Evolutionary conservation across 1,140 invertebrate genomes (phyloP).

Genomic region (Geopemphigus sp.): DNA sequence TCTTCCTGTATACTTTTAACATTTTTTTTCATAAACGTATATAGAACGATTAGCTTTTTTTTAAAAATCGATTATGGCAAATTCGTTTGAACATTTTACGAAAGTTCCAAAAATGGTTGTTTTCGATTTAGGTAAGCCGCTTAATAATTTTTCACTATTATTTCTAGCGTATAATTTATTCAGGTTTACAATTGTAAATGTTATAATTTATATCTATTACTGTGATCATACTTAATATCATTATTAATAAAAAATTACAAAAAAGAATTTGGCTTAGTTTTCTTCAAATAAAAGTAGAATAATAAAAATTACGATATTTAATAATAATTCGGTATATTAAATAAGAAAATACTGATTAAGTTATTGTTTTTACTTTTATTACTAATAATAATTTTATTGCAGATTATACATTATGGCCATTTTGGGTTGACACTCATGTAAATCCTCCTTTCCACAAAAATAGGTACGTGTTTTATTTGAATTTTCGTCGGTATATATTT

Average conservation of each 20-base stretch:
- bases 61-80: background rate
- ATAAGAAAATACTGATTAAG: too few relatives aligned
- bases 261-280: too few relatives aligned
- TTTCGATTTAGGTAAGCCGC: conserved; percentile 52
- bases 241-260: too few relatives aligned
- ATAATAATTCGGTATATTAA: too few relatives aligned
- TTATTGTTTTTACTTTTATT: too few relatives aligned
- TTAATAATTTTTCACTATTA: background rate
- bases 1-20: too few relatives aligned
- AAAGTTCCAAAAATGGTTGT: conserved; percentile 52
- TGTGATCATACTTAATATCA: too few relatives aligned
- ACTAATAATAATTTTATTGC: too few relatives aligned
- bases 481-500: background rate
- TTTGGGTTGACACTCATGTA: conserved; percentile 73
- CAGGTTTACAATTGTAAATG: background rate
- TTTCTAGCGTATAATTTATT: background rate
- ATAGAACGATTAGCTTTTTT: too few relatives aligned
- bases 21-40: too few relatives aligned
- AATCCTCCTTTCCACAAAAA: conserved; percentile 64
- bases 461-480: conserved; percentile 44
- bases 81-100: background rate
- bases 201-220: background rate
- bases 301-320: too few relatives aligned
- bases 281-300: too few relatives aligned
- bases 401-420: conserved; percentile 79